Percentiles rank a stretch among this genome's conserved stretches.
These are phyloP conservation scores for Aviceda subcristata DNA, from an alignment of 2,113 vertebrate species.

Conservation along the genomic window DNA sequence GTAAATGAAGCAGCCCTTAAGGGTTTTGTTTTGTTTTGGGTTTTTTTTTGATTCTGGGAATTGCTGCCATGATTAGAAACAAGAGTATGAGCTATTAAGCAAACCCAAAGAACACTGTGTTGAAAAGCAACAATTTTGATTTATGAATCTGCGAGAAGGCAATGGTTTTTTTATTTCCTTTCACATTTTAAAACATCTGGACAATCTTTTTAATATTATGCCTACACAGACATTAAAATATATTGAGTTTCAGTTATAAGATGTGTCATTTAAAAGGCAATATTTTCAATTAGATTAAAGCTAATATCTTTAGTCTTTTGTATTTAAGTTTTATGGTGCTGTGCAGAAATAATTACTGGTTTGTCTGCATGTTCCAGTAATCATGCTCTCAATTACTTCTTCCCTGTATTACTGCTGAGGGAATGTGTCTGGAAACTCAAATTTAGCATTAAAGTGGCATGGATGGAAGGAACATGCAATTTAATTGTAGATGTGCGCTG, in stretches of 20 bases:
- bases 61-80: conserved; percentile 31
- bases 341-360: background rate
- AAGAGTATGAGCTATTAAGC: background rate
- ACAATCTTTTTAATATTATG: background rate
- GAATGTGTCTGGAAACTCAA: background rate
- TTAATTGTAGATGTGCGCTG: background rate
- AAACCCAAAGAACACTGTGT: conserved; percentile 20
- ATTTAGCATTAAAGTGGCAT: background rate
- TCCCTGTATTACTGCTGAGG: background rate
- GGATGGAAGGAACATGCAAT: background rate
- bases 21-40: too few species aligned
- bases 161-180: background rate
- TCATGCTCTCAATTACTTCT: background rate
- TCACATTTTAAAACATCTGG: background rate
- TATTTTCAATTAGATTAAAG: background rate
- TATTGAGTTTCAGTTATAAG: background rate
- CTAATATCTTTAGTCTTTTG: background rate
- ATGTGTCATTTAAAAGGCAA: background rate
- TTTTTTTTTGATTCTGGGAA: conserved; percentile 61
- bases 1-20: conserved; percentile 30
- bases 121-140: conserved; percentile 55
- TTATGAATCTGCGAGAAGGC: background rate
- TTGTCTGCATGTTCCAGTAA: background rate
- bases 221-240: background rate
- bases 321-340: background rate